These are phyloP conservation scores for Tauraco erythrolophus DNA, from an alignment of 2,113 vertebrate genomes.

Conservation along the genomic window DNA sequence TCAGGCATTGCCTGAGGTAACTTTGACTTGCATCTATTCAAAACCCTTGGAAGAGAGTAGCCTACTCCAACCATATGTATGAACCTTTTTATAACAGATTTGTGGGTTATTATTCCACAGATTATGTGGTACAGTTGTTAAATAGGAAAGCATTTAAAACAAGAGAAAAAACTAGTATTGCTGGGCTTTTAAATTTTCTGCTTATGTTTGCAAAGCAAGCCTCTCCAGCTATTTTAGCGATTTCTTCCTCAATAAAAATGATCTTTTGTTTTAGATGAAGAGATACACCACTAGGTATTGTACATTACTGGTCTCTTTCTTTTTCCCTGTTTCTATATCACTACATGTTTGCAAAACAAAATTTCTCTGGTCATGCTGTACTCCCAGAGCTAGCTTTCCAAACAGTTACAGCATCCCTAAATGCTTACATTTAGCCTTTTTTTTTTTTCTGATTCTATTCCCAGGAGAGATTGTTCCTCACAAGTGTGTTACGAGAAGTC, in stretches of 20 bases:
- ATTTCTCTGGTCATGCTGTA: background rate
- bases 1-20: background rate
- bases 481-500: rapidly evolving
- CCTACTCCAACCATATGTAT: background rate
- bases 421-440: background rate
- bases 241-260: background rate
- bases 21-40: background rate
- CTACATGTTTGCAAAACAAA: background rate
- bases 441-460: background rate
- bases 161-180: background rate
- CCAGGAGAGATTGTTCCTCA: background rate
- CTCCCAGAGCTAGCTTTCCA: background rate
- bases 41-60: background rate
- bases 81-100: background rate
- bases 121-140: background rate
- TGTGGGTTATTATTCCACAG: background rate
- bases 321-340: background rate
- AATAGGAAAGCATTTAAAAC: background rate
- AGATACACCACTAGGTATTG: no score
- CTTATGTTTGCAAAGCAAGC: background rate
- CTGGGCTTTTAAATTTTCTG: background rate
- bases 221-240: background rate
- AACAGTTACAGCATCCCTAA: background rate
- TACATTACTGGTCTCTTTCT: rapidly evolving
- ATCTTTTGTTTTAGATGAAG: background rate